These are phyloP conservation scores for Limnephilus lunatus DNA, from an alignment of 2,888 invertebrate species.

Conservation along the genomic window DNA sequence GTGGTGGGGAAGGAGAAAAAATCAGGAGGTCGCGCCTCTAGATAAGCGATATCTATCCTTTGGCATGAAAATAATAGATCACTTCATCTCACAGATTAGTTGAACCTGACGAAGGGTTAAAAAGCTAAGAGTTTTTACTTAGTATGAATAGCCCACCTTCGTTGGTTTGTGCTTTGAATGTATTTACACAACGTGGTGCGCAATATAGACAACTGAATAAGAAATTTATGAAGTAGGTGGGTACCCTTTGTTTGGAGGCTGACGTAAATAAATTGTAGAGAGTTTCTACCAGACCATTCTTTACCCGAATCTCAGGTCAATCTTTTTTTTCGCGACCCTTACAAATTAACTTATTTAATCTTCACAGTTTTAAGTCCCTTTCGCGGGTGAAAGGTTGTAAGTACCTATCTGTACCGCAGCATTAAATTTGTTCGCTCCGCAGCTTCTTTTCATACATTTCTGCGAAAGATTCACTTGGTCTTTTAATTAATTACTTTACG, in stretches of 20 bases:
- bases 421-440: neutral
- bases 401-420: neutral
- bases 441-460: neutral
- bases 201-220: no score
- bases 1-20: no score
- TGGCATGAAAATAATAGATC: no score
- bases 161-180: no score
- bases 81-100: no score
- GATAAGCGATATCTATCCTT: no score
- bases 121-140: no score
- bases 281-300: neutral
- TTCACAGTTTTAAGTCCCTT: neutral
- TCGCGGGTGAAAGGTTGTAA: neutral
- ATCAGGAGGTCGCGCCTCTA: no score
- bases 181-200: no score
- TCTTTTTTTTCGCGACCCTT: neutral
- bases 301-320: neutral
- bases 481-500: neutral
- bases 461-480: neutral
- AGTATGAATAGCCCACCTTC: no score
- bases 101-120: no score
- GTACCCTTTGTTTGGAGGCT: neutral
- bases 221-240: no score
- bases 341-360: neutral
- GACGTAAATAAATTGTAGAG: neutral